A percentile compares a stretch with the other conserved stretches of the same genome.
phyloP scores from a whole-genome alignment of 92 coral and sea anemone genomes.

The Hydrozoanthus gracilis region DNA sequence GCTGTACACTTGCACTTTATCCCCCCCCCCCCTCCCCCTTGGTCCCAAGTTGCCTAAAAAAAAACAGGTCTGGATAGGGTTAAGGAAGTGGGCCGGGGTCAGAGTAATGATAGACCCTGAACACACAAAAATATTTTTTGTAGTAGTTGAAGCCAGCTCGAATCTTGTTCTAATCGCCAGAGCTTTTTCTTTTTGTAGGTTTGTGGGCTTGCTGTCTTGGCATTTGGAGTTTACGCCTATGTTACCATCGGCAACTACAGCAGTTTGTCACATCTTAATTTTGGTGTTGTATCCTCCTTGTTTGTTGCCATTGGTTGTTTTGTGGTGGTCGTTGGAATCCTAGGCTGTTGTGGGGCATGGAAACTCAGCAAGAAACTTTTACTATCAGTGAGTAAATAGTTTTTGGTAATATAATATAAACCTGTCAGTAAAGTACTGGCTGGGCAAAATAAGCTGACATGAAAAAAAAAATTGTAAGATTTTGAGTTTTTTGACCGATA shows the following conservation, averaged over 20 bases:
- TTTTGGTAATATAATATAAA: neutral
- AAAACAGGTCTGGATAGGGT: too few relatives aligned
- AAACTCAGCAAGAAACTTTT: conserved; percentile 4
- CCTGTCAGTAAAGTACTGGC: neutral
- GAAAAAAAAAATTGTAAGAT: neutral
- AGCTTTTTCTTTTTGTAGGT: neutral
- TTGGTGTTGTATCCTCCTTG: conserved; percentile 26
- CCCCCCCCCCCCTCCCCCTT: too few relatives aligned
- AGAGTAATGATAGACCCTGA: too few relatives aligned
- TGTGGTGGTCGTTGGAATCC: conserved; percentile 12
- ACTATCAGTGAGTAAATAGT: neutral
- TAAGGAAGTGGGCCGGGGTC: too few relatives aligned
- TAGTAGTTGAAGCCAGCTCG: too few relatives aligned
- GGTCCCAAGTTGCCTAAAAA: too few relatives aligned
- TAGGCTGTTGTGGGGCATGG: conserved; percentile 34
- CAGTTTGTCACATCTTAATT: conserved; percentile 37
- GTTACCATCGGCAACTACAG: conserved; percentile 21
- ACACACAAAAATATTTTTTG: too few relatives aligned
- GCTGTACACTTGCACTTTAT: too few relatives aligned
- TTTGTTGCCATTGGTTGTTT: conserved; percentile 38
- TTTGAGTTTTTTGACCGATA: too few relatives aligned
- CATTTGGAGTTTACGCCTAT: conserved; percentile 1
- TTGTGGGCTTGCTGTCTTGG: conserved; percentile 21
- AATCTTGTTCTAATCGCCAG: neutral
- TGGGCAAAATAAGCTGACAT: neutral